Evolutionary conservation across 2,113 vertebrate genomes (phyloP), one percentile per base, ranked within the genome.

Genomic region (Nannospalax galili): DNA sequence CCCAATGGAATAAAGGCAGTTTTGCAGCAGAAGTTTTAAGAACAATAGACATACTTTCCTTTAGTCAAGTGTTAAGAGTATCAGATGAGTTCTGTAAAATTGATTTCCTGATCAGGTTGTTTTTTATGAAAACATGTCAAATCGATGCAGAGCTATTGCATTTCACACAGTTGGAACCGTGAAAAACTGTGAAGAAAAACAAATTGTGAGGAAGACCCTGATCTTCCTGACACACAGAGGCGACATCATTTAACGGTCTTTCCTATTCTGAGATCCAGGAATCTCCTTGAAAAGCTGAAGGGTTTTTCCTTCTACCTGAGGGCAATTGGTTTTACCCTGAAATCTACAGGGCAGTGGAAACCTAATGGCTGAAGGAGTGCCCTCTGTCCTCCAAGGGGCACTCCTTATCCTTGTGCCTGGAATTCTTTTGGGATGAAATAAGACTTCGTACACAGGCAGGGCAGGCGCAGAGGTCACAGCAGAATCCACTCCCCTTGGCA

Each of bases 271-370:
- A 84, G 73, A 7, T 77, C 64, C 79, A 84, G 96, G 48, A 88
- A 86, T 16, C 3, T 84, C 85, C 45, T 15, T 91, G 8, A 3
- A 96, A 96, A 81, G 52, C 5, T 45, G 86, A 62, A 92, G 75
- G 62, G 3, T 60, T 48, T 69, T 69, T 90, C 64, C 92, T 90
- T 58, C 91, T 40, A 65, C 48, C 48, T 95, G 67, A 42, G 9
- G 79, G 48, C 69, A 81, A 30, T 26, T 92, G 91, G 56, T 80
- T 96, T 80, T 69, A 77, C 45, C 70, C 65, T 78, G 60, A 70
- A 90, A 93, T 81, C 32, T 11, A 69, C 10, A 32, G 40, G 75
- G 72, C 24, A 75, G 26, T 91, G 62, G 2, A 3, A 82, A 70
- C 58, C 22, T 67, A 22, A 8, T 52, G 89, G 35, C n/a, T 37